Evolutionary conservation across 2,797 vertebrate genomes (phyloP).

Genomic region (Orestias chungarensis): DNA sequence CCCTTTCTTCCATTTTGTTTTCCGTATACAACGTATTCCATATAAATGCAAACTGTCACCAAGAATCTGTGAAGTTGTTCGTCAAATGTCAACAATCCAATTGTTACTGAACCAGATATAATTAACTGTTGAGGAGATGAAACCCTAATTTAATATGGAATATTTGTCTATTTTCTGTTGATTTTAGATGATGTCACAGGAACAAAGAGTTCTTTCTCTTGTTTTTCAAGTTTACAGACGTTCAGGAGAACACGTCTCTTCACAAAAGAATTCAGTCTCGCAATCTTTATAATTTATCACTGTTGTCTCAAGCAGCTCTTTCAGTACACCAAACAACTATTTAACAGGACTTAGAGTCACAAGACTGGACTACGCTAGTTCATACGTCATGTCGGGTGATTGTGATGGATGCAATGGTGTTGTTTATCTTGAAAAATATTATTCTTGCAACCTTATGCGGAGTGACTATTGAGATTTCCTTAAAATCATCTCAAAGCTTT

Average conservation of each 20-base stretch:
- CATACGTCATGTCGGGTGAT: neutral
- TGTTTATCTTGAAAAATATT: neutral
- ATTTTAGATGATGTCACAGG: slow-evolving; percentile 21
- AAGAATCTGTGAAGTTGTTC: neutral
- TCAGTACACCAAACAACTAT: slow-evolving; percentile 7
- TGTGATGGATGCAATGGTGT: neutral
- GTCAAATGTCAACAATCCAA: neutral
- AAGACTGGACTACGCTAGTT: neutral
- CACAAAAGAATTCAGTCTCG: slow-evolving; percentile 10
- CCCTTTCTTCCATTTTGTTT: slow-evolving; percentile 4
- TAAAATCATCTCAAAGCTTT: neutral
- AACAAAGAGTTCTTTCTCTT: slow-evolving; percentile 10
- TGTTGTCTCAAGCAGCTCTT: neutral
- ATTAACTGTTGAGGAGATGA: neutral
- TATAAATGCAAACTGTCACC: neutral
- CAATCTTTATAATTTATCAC: slow-evolving; percentile 13
- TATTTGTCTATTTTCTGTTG: too few relatives aligned
- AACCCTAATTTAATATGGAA: too few relatives aligned
- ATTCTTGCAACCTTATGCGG: neutral
- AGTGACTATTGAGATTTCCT: neutral
- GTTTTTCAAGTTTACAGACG: slow-evolving; percentile 1
- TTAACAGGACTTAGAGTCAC: neutral
- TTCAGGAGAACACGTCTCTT: slow-evolving; percentile 15
- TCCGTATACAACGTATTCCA: neutral
- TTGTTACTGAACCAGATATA: neutral